Evolutionary conservation across 2,888 invertebrate genomes (phyloP).

Genomic region (Chelonus formosanus): DNA sequence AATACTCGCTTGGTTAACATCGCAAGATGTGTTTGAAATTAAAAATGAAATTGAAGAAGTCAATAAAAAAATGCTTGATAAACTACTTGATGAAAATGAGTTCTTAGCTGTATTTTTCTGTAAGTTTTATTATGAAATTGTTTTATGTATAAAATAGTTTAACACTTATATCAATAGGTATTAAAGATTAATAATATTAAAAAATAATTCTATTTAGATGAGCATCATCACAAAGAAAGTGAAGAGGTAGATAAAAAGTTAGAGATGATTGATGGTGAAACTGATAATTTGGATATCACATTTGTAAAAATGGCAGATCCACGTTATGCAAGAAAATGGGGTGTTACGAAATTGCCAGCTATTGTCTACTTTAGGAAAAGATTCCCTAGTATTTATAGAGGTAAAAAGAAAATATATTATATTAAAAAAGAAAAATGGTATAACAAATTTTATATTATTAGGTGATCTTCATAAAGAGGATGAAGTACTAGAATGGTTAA

Average conservation of each 20-base stretch:
- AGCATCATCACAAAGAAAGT: conserved; percentile 82
- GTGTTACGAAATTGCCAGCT: conserved; percentile 88
- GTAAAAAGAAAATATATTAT: conserved; percentile 63
- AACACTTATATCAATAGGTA: too few relatives aligned
- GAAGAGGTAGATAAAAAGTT: conserved; percentile 83
- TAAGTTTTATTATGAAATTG: conserved; percentile 67
- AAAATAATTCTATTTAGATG: conserved; percentile 70
- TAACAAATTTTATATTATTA: conserved; percentile 53
- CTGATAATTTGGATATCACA: conserved; percentile 91
- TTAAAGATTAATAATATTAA: neutral
- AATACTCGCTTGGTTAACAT: conserved; percentile 88
- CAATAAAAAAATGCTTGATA: conserved; percentile 95
- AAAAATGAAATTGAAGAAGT: conserved; percentile 98
- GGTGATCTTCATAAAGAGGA: conserved; percentile 85
- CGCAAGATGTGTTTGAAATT: conserved; percentile 93
- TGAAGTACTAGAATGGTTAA: conserved; percentile 90
- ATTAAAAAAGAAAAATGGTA: neutral
- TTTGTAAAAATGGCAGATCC: conserved; percentile 94
- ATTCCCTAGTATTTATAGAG: conserved; percentile 93
- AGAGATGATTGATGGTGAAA: conserved; percentile 94
- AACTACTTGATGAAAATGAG: conserved; percentile 92
- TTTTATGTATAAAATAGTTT: too few relatives aligned
- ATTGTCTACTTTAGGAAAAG: conserved; percentile 91
- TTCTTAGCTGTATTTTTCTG: conserved; percentile 95
- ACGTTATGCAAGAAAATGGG: conserved; percentile 92